Evolutionary conservation across 1,140 invertebrate genomes (phyloP).

Genomic region (Homarus americanus): DNA sequence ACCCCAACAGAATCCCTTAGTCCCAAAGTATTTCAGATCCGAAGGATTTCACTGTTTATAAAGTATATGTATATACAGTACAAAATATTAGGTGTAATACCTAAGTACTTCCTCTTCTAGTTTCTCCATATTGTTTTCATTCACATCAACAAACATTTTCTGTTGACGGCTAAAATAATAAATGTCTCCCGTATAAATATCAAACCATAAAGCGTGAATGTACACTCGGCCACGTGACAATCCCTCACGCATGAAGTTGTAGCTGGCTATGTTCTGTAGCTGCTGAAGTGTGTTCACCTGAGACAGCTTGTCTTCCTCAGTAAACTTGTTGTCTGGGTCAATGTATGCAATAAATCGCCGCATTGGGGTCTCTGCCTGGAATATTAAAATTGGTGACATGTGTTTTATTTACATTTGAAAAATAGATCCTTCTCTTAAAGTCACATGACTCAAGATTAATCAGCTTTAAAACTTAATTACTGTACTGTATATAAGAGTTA

Average conservation of each 20-base stretch:
- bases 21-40: too few species aligned
- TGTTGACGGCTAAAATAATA: constrained; percentile 93
- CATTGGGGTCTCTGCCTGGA: constrained; percentile 88
- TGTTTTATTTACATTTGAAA: too few species aligned
- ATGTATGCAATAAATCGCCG: constrained; percentile 95
- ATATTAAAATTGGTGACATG: neutral
- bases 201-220: constrained; percentile 97
- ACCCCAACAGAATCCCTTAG: too few species aligned
- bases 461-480: too few species aligned
- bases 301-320: constrained; percentile 93
- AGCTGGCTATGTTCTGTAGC: constrained; percentile 95
- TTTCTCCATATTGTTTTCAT: constrained; percentile 87
- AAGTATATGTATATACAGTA: too few species aligned
- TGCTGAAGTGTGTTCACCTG: constrained; percentile 97
- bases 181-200: constrained; percentile 97
- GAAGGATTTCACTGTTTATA: too few species aligned
- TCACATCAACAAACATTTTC: constrained; percentile 90
- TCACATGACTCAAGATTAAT: too few species aligned
- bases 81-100: constrained; percentile 82
- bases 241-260: constrained; percentile 92
- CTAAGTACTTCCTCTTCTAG: constrained; percentile 87
- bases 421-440: too few species aligned
- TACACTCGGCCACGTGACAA: constrained; percentile 90
- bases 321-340: constrained; percentile 94
- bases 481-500: too few species aligned